phyloP scores from a whole-genome alignment of 1,140 invertebrate genomes.

The Callitettix versicolor region DNA sequence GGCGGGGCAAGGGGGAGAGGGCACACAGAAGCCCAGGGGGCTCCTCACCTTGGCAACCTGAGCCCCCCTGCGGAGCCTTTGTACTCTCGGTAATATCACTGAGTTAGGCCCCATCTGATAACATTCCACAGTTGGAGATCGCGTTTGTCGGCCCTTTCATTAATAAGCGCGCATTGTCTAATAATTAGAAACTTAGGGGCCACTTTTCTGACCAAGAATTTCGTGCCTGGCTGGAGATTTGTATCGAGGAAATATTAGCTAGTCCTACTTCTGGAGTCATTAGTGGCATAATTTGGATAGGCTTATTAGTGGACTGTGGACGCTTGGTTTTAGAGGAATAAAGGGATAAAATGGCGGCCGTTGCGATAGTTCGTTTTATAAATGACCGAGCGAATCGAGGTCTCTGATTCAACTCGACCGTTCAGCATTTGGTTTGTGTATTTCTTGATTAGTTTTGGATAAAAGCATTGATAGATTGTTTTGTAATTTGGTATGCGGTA shows the following conservation, averaged over 20 bases:
- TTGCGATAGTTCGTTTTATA: no score
- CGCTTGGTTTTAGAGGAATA: no score
- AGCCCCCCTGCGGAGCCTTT: not conserved
- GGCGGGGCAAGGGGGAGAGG: not conserved
- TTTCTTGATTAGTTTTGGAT: no score
- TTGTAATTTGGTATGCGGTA: no score
- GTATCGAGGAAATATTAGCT: not conserved
- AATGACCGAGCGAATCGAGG: no score
- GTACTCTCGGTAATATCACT: conserved; percentile 8
- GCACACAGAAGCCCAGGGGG: conserved; percentile 7
- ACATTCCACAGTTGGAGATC: not conserved
- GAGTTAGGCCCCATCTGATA: not conserved
- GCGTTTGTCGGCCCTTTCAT: conserved; percentile 6
- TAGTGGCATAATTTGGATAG: no score
- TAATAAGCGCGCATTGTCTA: conserved; percentile 11
- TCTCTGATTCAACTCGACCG: no score
- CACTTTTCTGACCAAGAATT: not conserved
- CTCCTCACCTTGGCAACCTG: not conserved
- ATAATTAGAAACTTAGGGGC: conserved; percentile 12
- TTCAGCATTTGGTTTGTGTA: no score
- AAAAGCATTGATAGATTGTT: no score
- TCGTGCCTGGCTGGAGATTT: not conserved
- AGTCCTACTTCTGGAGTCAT: no score
- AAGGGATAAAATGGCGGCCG: no score
- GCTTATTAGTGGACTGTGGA: no score